phyloP scores from a whole-genome alignment of 2,797 vertebrate species.

The Acanthurus leucopareius region DNA sequence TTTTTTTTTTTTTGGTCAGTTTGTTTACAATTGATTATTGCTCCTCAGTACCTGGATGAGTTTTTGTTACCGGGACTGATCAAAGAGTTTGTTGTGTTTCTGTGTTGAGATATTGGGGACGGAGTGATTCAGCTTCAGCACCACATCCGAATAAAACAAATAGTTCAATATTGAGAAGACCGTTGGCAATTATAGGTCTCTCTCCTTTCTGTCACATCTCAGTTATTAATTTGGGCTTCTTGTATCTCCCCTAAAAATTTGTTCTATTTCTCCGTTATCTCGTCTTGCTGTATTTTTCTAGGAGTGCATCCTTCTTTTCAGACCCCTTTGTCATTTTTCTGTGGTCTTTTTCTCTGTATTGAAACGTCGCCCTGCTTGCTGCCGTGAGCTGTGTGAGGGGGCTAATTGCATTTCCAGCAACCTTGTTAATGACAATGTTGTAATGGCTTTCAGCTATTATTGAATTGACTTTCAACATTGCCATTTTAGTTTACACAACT shows the following conservation, averaged over 20 bases:
- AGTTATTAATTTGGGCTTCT: neutral
- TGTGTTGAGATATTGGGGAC: slow-evolving; percentile 10
- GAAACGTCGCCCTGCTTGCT: slow-evolving; percentile 64
- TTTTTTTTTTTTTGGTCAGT: neutral
- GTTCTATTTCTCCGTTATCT: slow-evolving; percentile 30
- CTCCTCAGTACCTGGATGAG: neutral
- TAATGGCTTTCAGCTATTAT: slow-evolving; percentile 80
- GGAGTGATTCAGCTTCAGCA: slow-evolving; percentile 7
- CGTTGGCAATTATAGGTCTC: neutral
- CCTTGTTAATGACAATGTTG: slow-evolving; percentile 81
- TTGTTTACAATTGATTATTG: slow-evolving; percentile 21
- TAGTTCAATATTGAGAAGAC: slow-evolving; percentile 10
- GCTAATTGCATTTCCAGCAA: slow-evolving; percentile 84
- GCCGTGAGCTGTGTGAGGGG: slow-evolving; percentile 72
- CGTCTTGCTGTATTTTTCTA: slow-evolving; percentile 33
- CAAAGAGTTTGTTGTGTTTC: slow-evolving; percentile 27
- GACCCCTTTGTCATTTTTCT: slow-evolving; percentile 32
- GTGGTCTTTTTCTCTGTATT: slow-evolving; percentile 35
- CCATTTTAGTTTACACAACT: slow-evolving; percentile 78
- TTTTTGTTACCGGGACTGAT: slow-evolving; percentile 37
- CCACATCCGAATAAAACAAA: slow-evolving; percentile 35
- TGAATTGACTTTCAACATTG: slow-evolving; percentile 76
- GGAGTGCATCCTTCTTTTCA: slow-evolving; percentile 15
- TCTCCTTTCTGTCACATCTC: slow-evolving; percentile 5
- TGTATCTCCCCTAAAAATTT: slow-evolving; percentile 4